A percentile compares a stretch with the other conserved stretches of the same genome.
Conservation (phyloP, 2,888 invertebrate species). For the Limenitis camilla region DNA sequence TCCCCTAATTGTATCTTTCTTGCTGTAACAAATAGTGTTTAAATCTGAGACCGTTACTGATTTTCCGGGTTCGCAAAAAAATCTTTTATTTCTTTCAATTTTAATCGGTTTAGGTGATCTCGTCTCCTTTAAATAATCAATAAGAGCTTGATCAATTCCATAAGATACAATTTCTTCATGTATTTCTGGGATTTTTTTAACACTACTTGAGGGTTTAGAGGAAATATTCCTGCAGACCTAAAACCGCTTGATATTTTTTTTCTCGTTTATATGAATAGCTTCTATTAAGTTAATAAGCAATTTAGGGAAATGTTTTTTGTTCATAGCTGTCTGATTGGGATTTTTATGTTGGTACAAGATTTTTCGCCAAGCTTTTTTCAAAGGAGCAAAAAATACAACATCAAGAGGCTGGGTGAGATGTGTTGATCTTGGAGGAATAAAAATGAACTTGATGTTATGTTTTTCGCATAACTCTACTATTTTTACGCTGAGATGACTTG, state of each 20-base stretch:
- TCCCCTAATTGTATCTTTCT: neutral
- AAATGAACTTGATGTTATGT: slow-evolving; percentile 7
- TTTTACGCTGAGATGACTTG: slow-evolving; percentile 8
- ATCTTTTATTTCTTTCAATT: neutral
- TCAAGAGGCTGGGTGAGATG: slow-evolving; percentile 1
- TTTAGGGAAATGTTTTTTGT: slow-evolving; percentile 8
- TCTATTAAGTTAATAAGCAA: slow-evolving; percentile 17
- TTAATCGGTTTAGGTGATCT: neutral
- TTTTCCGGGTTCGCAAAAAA: neutral
- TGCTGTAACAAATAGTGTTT: slow-evolving; percentile 1
- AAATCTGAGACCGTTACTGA: slow-evolving; percentile 7
- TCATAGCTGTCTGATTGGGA: neutral
- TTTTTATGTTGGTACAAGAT: slow-evolving; percentile 5
- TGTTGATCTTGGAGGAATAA: neutral
- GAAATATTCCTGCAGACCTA: slow-evolving; percentile 18
- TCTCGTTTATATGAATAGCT: neutral
- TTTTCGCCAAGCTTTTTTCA: slow-evolving; percentile 4
- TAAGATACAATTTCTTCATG: neutral
- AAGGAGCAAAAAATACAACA: slow-evolving; percentile 1
- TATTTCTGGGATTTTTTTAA: slow-evolving; percentile 11
- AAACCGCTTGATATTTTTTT: slow-evolving; percentile 19
- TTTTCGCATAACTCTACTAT: slow-evolving; percentile 4
- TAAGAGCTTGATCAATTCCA: slow-evolving; percentile 1
- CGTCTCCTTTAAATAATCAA: neutral
- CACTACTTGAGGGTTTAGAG: slow-evolving; percentile 11